Percentiles rank a stretch among this genome's conserved stretches.
phyloP scores from a whole-genome alignment of 1,140 invertebrate species.

The Lordiphosa collinella region DNA sequence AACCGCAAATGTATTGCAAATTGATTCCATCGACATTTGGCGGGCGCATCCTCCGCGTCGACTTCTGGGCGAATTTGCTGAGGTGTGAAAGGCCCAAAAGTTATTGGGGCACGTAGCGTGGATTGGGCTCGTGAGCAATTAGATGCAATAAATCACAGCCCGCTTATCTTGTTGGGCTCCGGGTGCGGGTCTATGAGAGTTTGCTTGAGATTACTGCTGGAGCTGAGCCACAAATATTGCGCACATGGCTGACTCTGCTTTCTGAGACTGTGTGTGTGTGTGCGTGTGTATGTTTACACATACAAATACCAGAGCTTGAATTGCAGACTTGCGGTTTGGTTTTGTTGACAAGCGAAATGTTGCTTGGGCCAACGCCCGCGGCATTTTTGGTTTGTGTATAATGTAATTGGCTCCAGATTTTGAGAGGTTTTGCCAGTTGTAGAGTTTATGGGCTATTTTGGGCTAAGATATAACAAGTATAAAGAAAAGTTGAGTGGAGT shows the following conservation, averaged over 20 bases:
- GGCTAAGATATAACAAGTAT: background rate
- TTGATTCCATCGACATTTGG: constrained; percentile 2
- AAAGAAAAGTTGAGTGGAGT: too few species aligned
- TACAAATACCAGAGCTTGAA: too few species aligned
- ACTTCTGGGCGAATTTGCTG: constrained; percentile 4
- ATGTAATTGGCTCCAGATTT: constrained; percentile 7
- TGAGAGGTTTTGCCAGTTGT: background rate
- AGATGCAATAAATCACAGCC: constrained; percentile 16
- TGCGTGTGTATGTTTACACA: too few species aligned
- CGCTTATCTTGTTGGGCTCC: constrained; percentile 7
- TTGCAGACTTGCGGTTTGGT: constrained; percentile 1
- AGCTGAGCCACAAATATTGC: constrained; percentile 8
- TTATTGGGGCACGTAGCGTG: constrained; percentile 6
- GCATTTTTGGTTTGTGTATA: too few species aligned
- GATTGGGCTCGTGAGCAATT: constrained; percentile 15
- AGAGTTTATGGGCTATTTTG: background rate
- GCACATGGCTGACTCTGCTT: constrained; percentile 6
- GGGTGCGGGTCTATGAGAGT: constrained; percentile 5
- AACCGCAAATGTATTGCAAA: constrained; percentile 7
- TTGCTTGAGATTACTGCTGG: background rate
- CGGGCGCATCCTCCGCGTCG: background rate
- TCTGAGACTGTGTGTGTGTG: too few species aligned
- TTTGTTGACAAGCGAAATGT: constrained; percentile 11
- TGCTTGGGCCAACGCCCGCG: constrained; percentile 1
- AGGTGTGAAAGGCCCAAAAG: constrained; percentile 12